These are phyloP conservation scores for Hermetia illucens DNA, from an alignment of 1,140 invertebrate genomes.

Conservation along the genomic window DNA sequence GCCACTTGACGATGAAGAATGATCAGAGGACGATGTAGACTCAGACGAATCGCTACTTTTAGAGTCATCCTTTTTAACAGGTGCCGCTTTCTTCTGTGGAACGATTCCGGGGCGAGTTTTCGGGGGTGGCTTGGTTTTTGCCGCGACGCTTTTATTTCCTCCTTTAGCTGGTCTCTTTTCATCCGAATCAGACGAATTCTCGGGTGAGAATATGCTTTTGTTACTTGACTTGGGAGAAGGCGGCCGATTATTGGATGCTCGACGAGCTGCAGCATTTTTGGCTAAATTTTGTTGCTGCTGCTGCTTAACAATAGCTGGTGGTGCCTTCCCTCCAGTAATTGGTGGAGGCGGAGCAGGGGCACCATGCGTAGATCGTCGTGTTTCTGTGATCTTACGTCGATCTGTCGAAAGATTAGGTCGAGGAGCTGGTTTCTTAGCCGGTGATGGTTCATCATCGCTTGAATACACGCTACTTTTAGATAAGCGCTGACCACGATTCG, in stretches of 20 bases:
- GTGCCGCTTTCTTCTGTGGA: conserved; percentile 31
- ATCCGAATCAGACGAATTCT: conserved; percentile 54
- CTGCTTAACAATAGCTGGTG: conserved; percentile 17
- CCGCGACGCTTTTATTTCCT: conserved; percentile 8
- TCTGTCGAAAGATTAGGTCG: conserved; percentile 22
- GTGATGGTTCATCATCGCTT: conserved; percentile 23
- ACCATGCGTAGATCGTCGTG: conserved; percentile 24
- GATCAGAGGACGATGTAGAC: background rate
- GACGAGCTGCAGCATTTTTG: conserved; percentile 7
- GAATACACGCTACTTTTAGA: conserved; percentile 12
- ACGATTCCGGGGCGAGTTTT: conserved; percentile 19
- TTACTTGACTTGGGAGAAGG: conserved; percentile 49
- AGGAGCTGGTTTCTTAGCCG: conserved; percentile 28
- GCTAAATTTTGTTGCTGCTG: conserved; percentile 13
- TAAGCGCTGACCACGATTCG: conserved; percentile 6
- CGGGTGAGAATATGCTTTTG: conserved; percentile 70
- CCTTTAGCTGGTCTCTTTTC: conserved; percentile 15
- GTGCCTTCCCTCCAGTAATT: conserved; percentile 27
- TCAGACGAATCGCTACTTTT: conserved; percentile 3
- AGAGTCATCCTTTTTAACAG: conserved; percentile 1
- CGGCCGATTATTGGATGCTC: too few species aligned
- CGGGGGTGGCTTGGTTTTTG: conserved; percentile 18
- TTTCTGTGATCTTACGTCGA: conserved; percentile 22
- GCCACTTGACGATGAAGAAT: background rate
- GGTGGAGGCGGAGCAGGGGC: conserved; percentile 27